Evolutionary conservation across 2,888 invertebrate genomes (phyloP).

Genomic region (Cecidostiba fungosa): DNA sequence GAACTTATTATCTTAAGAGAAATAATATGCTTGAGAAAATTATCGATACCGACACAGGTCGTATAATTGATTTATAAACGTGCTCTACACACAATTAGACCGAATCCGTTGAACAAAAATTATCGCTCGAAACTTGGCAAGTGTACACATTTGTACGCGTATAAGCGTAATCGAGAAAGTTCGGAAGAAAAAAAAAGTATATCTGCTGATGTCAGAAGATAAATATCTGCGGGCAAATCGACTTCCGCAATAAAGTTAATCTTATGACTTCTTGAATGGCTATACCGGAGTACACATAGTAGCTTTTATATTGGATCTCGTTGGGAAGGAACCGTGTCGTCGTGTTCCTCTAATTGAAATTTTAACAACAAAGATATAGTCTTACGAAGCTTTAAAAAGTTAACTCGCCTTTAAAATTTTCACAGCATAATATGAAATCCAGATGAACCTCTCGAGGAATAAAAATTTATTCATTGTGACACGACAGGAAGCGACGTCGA

Average conservation of each 20-base stretch:
- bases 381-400: not conserved
- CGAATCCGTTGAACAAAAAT: too few species aligned
- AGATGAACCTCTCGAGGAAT: not conserved
- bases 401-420: not conserved
- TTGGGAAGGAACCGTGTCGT: not conserved
- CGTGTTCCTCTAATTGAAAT: not conserved
- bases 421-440: not conserved
- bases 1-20: too few species aligned
- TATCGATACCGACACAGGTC: not conserved
- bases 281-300: not conserved
- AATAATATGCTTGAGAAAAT: not conserved
- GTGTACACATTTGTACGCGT: not conserved
- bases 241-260: constrained; percentile 3
- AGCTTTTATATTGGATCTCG: not conserved
- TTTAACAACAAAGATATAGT: not conserved
- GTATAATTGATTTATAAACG: not conserved
- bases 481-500: not conserved
- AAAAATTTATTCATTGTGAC: not conserved
- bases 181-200: not conserved
- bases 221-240: not conserved
- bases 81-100: too few species aligned
- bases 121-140: not conserved
- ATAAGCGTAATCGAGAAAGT: not conserved
- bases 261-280: constrained; percentile 12
- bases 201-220: not conserved